These are phyloP conservation scores for Bambusicola thoracicus DNA, from an alignment of 2,113 vertebrate species.

Conservation along the genomic window DNA sequence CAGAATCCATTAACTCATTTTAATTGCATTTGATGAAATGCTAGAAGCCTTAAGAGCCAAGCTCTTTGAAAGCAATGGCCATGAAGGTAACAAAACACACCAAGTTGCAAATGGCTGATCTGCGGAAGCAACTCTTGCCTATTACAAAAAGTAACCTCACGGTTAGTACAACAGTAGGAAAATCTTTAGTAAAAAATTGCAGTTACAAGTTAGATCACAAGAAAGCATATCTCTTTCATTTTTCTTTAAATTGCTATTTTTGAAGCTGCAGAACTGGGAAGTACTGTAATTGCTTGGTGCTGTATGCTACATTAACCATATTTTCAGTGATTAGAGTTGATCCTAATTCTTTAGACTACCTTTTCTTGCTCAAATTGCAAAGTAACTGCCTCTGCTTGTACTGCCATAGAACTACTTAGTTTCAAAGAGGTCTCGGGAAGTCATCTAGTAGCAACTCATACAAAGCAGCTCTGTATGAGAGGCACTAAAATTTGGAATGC, in stretches of 20 bases:
- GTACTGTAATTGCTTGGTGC: neutral
- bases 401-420: neutral
- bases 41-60: neutral
- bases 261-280: neutral
- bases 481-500: neutral
- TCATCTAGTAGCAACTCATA: neutral
- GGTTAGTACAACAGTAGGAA: neutral
- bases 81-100: neutral
- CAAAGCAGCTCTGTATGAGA: neutral
- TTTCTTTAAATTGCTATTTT: neutral
- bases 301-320: neutral
- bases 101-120: neutral
- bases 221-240: neutral
- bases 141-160: neutral
- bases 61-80: neutral
- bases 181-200: neutral
- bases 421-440: neutral
- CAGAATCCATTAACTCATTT: neutral
- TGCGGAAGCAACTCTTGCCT: neutral
- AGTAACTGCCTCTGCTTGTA: neutral
- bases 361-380: neutral
- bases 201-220: neutral
- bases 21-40: neutral
- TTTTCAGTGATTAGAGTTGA: neutral
- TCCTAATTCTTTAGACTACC: neutral